Evolutionary conservation across 2,113 vertebrate species (phyloP), one percentile per base, ranked within the genome.

Genomic region (Sinocyclocheilus grahami): DNA sequence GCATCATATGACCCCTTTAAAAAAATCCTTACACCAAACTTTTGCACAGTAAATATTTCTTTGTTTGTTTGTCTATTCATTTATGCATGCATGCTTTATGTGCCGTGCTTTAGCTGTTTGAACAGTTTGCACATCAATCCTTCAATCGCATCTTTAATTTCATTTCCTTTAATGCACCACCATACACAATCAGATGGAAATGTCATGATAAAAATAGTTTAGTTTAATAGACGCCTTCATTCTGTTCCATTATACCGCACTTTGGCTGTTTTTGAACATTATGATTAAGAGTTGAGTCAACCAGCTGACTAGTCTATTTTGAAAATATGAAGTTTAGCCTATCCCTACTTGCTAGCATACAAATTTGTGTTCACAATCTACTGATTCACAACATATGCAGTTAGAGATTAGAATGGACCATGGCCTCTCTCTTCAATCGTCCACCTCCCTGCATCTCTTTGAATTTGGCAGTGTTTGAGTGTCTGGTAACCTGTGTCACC

Each of bases 401-500:
- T 16, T 78, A 30, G 42, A 55, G 0, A 30, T 16, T 4, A 18
- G 48, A 78, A 78, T 78, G 24, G 14, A 78, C 5, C 7, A 30
- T 27, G 18, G 75, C 13, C n/a, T 78, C 48, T 75, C 48, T 33
- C 84, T 89, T 86, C 90, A 84, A 88, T 65, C n/a, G 1, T 83
- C 39, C 71, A 2, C 69, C 12, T 48, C n/a, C 62, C 14, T 80
- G 39, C 22, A 55, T 76, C 37, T 82, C 5, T 87, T 33, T 75
- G 37, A 51, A 37, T 78, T 62, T 77, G 71, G 51, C 69, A 75
- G 67, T 75, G 67, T 62, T 33, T 63, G 65, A 42, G 37, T 39
- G 60, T 84, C 58, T 71, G 42, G 16, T 65, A 42, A 83, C 87
- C 87, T 53, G 76, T 71, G 84, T 78, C 84, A 85, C 84, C 88